Conservation (phyloP, 2,888 invertebrate species). For the Sarcophaga rosellei region DNA sequence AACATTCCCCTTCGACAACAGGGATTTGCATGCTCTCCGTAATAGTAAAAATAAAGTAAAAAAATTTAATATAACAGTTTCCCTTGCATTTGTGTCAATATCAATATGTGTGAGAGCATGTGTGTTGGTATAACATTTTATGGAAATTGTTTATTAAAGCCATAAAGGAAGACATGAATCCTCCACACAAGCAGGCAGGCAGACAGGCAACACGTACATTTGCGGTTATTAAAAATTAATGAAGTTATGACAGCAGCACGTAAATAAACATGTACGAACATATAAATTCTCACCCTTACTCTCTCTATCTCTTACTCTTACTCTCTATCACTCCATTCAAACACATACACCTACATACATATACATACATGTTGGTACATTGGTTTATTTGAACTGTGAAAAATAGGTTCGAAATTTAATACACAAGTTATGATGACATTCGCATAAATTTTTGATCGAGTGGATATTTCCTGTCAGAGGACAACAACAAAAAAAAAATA, state of each 20-base stretch:
- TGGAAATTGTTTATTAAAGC: not conserved
- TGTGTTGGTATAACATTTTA: not conserved
- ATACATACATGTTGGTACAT: too few relatives aligned
- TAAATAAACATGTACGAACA: slow-evolving; percentile 35
- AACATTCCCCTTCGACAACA: too few relatives aligned
- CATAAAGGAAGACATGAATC: not conserved
- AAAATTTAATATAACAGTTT: too few relatives aligned
- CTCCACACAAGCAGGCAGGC: not conserved
- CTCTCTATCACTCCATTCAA: too few relatives aligned
- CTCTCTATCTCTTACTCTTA: not conserved
- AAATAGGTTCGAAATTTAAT: not conserved
- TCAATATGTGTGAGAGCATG: too few relatives aligned
- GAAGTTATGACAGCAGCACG: slow-evolving; percentile 63
- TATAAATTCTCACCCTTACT: not conserved
- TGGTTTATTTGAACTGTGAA: not conserved
- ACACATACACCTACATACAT: too few relatives aligned
- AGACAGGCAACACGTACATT: slow-evolving; percentile 47
- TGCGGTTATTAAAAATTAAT: slow-evolving; percentile 66
- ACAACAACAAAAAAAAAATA: not conserved
- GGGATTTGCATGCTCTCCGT: too few relatives aligned
- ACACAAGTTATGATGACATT: not conserved
- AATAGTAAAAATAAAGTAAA: too few relatives aligned
- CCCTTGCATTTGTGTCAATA: too few relatives aligned
- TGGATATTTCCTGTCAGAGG: not conserved
- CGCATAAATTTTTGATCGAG: not conserved